Evolutionary conservation across 64 coral and sea anemone species (phyloP), one percentile per base, ranked within the genome.

Genomic region (Stichodactyla mertensii): DNA sequence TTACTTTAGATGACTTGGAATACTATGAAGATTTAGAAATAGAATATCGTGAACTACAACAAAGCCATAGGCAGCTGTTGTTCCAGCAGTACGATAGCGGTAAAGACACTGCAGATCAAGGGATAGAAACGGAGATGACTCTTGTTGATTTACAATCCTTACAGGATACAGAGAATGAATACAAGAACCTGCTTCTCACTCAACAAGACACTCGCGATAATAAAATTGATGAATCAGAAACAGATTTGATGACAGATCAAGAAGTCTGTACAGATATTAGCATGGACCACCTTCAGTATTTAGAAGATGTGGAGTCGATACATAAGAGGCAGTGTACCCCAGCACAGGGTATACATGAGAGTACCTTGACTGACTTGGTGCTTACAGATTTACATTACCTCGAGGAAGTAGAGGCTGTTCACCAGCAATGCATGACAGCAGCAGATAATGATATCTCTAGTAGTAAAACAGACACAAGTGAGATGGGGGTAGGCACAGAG

Each of bases 401-500:
- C 57, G 84, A 86, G 57, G 84, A 91, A 24, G 58, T 86, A 6
- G 89, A 87, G 58, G 57, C 84, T 52, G 71, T 79, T 1, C 89
- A 87, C n/a, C 31, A 86, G 31, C 55, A 71, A 6, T 86, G 77
- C 45, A 64, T 86, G 55, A 15, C 67, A 22, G 52, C 77, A 16
- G 51, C 15, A 22, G 89, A 86, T 80, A 71, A 82, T 23, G 51
- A 80, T 52, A 27, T 79, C 18, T 23, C 26, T 19, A 69, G 16
- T 27, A 71, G 64, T 61, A 79, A 15, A 66, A 51, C 18, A 16
- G 64, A 55, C 26, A 52, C 57, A 55, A 56, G 15, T 54, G 85
- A 87, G 4, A 26, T 82, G 31, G 90, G 80, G 24, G 85, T 52
- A 28, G 78, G 79, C 10, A 92, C 89, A 16, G 89, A 91, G 16